These are phyloP conservation scores for Mohoua ochrocephala DNA, from an alignment of 2,113 vertebrate genomes.

Conservation along the genomic window DNA sequence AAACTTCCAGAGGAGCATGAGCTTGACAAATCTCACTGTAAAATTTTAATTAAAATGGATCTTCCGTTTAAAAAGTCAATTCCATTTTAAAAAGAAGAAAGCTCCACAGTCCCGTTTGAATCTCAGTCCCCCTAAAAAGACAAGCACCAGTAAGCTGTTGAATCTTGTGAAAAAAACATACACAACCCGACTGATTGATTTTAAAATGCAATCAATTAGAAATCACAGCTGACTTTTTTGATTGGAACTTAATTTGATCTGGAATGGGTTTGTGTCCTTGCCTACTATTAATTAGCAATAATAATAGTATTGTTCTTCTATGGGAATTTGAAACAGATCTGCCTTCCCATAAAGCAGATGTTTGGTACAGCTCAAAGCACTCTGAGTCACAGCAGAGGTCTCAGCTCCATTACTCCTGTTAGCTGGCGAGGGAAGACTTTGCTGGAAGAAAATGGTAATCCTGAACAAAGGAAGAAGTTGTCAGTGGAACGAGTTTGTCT, in stretches of 20 bases:
- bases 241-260: conserved; percentile 2
- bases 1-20: not conserved
- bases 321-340: conserved; percentile 30
- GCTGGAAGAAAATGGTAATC: not conserved
- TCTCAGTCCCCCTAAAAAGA: not conserved
- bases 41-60: conserved; percentile 22
- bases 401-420: not conserved
- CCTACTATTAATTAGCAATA: conserved; percentile 14
- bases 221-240: not conserved
- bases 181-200: not conserved
- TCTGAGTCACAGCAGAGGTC: not conserved
- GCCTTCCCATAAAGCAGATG: not conserved
- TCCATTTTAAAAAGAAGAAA: not conserved
- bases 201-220: conserved; percentile 3
- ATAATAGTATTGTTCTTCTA: not conserved
- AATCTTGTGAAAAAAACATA: not conserved
- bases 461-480: not conserved
- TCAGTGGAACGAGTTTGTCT: not conserved
- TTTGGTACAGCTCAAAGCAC: not conserved
- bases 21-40: not conserved
- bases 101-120: not conserved
- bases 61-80: not conserved
- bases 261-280: not conserved
- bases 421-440: not conserved
- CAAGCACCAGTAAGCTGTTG: not conserved